These are phyloP conservation scores for Triplophysa bombifrons DNA, from an alignment of 2,797 vertebrate genomes.

Conservation along the genomic window DNA sequence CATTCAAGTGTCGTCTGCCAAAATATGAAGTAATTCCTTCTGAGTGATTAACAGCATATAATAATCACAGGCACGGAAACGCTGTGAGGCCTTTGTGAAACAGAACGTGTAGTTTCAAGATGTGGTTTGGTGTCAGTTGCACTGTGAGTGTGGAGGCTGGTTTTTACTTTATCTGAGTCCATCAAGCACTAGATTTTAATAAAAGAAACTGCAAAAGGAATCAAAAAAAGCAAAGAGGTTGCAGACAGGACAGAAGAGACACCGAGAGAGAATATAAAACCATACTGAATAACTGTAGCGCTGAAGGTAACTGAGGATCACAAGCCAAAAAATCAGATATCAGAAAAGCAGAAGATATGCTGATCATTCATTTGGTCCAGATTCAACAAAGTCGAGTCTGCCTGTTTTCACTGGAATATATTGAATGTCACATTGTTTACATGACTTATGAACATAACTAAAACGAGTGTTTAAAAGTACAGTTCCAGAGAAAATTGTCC, in stretches of 20 bases:
- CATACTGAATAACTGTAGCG: too few species aligned
- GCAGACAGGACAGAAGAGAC: not conserved
- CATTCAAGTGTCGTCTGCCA: constrained; percentile 56
- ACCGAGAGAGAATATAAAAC: too few species aligned
- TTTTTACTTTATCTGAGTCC: not conserved
- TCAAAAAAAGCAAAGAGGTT: not conserved
- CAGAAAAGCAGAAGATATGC: too few species aligned
- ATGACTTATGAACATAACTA: too few species aligned
- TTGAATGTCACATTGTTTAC: too few species aligned
- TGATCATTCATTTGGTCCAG: too few species aligned
- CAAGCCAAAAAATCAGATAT: too few species aligned
- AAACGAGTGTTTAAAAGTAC: too few species aligned
- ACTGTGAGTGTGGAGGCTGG: not conserved
- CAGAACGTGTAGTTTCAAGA: constrained; percentile 11
- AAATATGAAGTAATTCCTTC: constrained; percentile 59
- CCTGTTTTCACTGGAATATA: too few species aligned
- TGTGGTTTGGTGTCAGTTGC: not conserved
- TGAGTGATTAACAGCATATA: constrained; percentile 54
- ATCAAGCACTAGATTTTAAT: not conserved
- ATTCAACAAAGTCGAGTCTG: too few species aligned
- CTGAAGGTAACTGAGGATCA: too few species aligned
- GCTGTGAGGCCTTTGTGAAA: constrained; percentile 27
- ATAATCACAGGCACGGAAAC: constrained; percentile 42
- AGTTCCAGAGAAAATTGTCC: too few species aligned
- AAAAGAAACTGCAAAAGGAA: not conserved